Base-by-base conservation (phyloP, 2,888 invertebrate species). In the Drosophila merina region DNA sequence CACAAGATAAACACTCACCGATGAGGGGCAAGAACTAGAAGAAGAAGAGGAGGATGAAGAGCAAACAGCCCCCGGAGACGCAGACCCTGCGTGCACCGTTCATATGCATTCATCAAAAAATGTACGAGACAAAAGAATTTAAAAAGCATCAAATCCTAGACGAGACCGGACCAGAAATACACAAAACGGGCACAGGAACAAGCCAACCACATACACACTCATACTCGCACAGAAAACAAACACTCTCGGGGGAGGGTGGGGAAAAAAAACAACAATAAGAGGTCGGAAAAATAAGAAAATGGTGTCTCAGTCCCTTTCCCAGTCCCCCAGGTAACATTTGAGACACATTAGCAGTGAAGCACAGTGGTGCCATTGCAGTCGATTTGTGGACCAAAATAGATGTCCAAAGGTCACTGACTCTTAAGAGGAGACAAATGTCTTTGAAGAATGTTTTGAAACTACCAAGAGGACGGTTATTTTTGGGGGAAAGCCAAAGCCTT, bases 321-420 rank as follows among this genome's bases (percentile, higher is more conserved):
- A 28, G 74, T 77, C 79, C 75, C 48, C 63, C 87, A 88, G 87
- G 88, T 88, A 85, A 72, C 72, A 85, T 88, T 85, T 82, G 77
- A 82, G 75, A 73, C 57, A 72, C 78, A 82, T 86, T 85, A 88
- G 85, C 74, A 59, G 71, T 56, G 55, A 45, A 31, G 63, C 70
- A 70, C 69, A 50, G 69, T 70, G 69, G 69, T 55, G 9, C 40
- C 36, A 25, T n/a, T 25, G 2, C 10, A 26, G 10, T 26, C 14
- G 9, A 62, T 54, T 38, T 44, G 0, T 26, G 6, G 4, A 49
- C 42, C 36, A 59, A 58, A 52, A 73, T 57, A 66, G 64, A 66
- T 26, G 36, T 25, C 8, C 55, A 54, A 47, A 40, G 64, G 64
- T 64, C 64, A 67, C 31, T 66, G 64, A 64, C 64, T 40, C 47